Evolutionary conservation across 2,888 invertebrate species (phyloP), one percentile per base, ranked within the genome.

Genomic region (Mimumesa dahlbomi): DNA sequence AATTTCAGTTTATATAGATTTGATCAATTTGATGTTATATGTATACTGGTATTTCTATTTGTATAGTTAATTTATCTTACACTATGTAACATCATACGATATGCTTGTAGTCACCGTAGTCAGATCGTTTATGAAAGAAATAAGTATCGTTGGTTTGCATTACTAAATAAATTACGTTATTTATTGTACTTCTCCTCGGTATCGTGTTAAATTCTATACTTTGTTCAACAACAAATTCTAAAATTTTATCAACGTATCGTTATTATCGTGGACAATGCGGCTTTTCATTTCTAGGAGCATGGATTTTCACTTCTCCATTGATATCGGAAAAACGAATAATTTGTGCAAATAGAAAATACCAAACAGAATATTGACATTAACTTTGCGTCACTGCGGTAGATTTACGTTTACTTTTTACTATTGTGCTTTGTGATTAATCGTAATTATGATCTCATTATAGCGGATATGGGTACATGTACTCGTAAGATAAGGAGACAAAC

Each of bases 321-420:
- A 25, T 42, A 54, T 43, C 21, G 16, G 16, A 53, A 46, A 50
- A 43, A 50, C 49, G 63, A 63, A 56, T 66, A 61, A 66, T 54
- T 56, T 59, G 40, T 52, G 22, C 43, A 54, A 42, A 19, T 52
- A 48, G 19, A 46, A 31, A 31, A 31, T 36, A 36, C 38, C 1
- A n/a, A 16, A 31, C 31, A n/a, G 1, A 58, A 48, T 65, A 57
- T 57, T 19, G 9, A 16, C 45, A 16, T 43, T 38, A 49, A 19
- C 52, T n/a, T n/a, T n/a, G n/a, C n/a, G n/a, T n/a, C n/a, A n/a
- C n/a, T n/a, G n/a, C n/a, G n/a, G n/a, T n/a, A n/a, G n/a, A n/a
- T n/a, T n/a, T n/a, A n/a, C n/a, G n/a, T n/a, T n/a, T n/a, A n/a
- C n/a, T n/a, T n/a, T n/a, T n/a, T n/a, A n/a, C n/a, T n/a, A 29